A percentile compares a stretch with the other conserved stretches of the same genome.
phyloP scores from a whole-genome alignment of 2,888 invertebrate species.

The Ganaspis brasiliensis region DNA sequence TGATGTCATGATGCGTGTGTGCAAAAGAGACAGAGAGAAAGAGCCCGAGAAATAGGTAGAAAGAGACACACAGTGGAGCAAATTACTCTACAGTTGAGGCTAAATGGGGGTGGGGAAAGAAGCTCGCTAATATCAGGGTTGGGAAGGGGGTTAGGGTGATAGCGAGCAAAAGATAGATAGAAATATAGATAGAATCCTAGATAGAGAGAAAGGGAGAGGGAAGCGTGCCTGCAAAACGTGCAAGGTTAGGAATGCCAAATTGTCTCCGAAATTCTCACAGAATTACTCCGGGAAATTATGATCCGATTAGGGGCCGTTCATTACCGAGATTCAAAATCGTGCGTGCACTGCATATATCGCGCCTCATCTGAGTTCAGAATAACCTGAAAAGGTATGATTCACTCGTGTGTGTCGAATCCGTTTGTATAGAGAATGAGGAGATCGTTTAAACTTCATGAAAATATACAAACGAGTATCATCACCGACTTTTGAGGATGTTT shows the following conservation, averaged over 20 bases:
- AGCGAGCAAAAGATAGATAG: conserved; percentile 51
- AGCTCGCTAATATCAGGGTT: conserved; percentile 7
- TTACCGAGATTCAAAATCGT: conserved; percentile 70
- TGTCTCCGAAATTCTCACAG: conserved; percentile 66
- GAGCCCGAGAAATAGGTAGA: too few species aligned
- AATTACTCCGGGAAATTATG: conserved; percentile 71
- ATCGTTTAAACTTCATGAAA: too few species aligned
- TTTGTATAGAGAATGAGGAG: too few species aligned
- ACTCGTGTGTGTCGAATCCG: background rate
- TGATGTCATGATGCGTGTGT: conserved; percentile 64
- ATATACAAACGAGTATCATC: too few species aligned
- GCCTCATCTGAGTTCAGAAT: conserved; percentile 47
- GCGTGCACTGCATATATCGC: conserved; percentile 67
- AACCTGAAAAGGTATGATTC: background rate
- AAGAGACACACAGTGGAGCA: conserved; percentile 35
- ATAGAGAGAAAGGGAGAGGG: conserved; percentile 51
- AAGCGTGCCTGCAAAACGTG: conserved; percentile 50
- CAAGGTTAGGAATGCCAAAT: conserved; percentile 69
- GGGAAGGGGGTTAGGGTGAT: conserved; percentile 45
- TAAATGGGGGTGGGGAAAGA: conserved; percentile 24
- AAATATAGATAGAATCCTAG: conserved; percentile 45
- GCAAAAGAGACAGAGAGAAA: conserved; percentile 55
- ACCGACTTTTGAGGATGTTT: too few species aligned
- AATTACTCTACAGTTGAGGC: conserved; percentile 12
- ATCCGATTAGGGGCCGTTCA: conserved; percentile 69